A percentile compares a stretch with the other conserved stretches of the same genome.
phyloP scores from a whole-genome alignment of 2,113 vertebrate genomes.

The Zingel zingel region DNA sequence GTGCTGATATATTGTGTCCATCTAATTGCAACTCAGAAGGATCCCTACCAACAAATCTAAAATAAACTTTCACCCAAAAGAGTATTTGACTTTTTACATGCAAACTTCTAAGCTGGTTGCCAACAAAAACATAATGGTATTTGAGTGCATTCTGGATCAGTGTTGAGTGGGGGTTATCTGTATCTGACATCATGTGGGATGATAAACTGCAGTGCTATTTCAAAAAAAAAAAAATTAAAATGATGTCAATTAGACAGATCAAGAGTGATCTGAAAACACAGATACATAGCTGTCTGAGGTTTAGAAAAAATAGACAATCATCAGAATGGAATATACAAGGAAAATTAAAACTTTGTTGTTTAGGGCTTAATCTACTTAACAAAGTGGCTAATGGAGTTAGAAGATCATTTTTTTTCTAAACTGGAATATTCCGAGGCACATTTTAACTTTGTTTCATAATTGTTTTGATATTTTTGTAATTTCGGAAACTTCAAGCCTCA shows the following conservation, averaged over 20 bases:
- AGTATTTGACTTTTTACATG: no score
- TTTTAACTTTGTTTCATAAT: constrained; percentile 11
- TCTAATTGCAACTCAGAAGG: not conserved
- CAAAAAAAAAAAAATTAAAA: no score
- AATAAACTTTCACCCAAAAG: no score
- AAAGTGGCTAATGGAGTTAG: not conserved
- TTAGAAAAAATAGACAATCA: not conserved
- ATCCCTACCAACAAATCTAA: not conserved
- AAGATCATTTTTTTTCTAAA: no score
- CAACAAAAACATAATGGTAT: no score
- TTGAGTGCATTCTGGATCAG: no score
- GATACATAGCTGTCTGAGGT: not conserved
- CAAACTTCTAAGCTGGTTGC: no score
- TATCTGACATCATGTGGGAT: no score
- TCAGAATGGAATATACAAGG: not conserved
- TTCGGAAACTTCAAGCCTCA: not conserved
- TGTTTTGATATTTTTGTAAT: constrained; percentile 27
- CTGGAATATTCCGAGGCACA: not conserved
- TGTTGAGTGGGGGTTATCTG: no score
- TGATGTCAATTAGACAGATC: no score
- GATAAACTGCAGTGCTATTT: no score
- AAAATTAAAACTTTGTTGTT: not conserved
- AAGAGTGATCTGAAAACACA: not conserved
- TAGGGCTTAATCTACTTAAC: not conserved
- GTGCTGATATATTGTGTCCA: not conserved